Conservation (phyloP, 64 coral and sea anemone genomes). For the Pachyseris speciosa region DNA sequence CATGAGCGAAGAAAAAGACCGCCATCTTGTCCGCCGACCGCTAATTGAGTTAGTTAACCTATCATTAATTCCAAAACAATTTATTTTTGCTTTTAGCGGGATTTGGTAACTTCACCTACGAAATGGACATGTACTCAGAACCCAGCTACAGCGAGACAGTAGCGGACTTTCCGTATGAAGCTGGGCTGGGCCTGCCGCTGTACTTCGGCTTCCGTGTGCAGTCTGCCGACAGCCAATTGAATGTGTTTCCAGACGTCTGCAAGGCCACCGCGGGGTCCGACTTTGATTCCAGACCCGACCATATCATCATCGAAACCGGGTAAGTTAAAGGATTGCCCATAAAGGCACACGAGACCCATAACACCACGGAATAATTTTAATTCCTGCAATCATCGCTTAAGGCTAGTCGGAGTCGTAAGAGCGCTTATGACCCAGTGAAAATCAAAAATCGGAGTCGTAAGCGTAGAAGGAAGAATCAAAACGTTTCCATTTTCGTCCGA, state of each 20-base stretch:
- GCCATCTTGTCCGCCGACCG: no score
- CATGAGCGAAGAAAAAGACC: no score
- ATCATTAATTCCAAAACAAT: background rate
- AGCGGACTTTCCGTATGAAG: background rate
- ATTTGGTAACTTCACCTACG: slow-evolving; percentile 31
- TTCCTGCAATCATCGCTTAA: no score
- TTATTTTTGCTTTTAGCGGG: background rate
- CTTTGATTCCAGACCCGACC: slow-evolving; percentile 14
- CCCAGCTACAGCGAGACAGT: background rate
- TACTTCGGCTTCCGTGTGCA: slow-evolving; percentile 22
- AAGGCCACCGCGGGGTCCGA: slow-evolving; percentile 26
- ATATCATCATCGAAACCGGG: slow-evolving; percentile 12
- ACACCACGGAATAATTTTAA: no score
- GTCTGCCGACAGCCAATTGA: background rate
- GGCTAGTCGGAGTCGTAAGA: no score
- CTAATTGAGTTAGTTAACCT: background rate
- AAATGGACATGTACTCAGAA: slow-evolving; percentile 19
- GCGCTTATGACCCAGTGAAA: no score
- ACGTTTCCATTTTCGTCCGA: no score
- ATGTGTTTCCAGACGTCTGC: slow-evolving; percentile 27
- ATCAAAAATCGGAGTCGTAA: no score
- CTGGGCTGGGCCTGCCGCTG: slow-evolving; percentile 13
- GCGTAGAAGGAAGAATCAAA: no score
- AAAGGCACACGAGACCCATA: no score
- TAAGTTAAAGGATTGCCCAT: slow-evolving; percentile 1